These are phyloP conservation scores for Myotis davidii DNA, from an alignment of 2,113 vertebrate genomes.

Conservation along the genomic window DNA sequence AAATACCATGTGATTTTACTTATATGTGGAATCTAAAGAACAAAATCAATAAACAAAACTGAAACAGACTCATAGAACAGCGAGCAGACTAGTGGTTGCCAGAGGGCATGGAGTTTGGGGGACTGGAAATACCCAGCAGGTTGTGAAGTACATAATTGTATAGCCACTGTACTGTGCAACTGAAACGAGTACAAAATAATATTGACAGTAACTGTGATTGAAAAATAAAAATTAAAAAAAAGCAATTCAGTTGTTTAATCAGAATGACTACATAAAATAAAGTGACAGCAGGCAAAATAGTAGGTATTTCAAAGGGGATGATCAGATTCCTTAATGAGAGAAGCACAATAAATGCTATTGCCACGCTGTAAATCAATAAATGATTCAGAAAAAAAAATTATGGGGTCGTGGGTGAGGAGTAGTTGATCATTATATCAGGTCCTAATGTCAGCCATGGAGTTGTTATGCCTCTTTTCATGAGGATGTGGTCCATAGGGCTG, in stretches of 20 bases:
- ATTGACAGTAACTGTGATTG: too few species aligned
- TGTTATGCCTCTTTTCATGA: background rate
- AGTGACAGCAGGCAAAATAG: background rate
- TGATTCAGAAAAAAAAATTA: background rate
- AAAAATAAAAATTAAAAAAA: background rate
- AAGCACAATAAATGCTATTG: background rate
- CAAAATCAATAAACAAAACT: too few species aligned
- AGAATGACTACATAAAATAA: background rate
- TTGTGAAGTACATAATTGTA: too few species aligned
- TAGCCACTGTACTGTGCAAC: too few species aligned
- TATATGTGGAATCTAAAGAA: too few species aligned
- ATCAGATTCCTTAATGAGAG: background rate
- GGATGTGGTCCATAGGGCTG: background rate
- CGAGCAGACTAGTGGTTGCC: too few species aligned
- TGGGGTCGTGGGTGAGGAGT: background rate
- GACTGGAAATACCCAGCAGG: too few species aligned
- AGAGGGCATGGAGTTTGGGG: too few species aligned
- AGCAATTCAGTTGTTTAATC: constrained; percentile 18
- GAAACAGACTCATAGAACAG: too few species aligned
- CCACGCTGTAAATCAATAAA: background rate
- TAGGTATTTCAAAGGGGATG: background rate
- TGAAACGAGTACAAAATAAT: too few species aligned
- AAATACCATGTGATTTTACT: too few species aligned
- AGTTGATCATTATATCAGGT: background rate
- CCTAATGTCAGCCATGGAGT: background rate